phyloP scores from a whole-genome alignment of 2,113 vertebrate species.

The Herpetotheres cachinnans region DNA sequence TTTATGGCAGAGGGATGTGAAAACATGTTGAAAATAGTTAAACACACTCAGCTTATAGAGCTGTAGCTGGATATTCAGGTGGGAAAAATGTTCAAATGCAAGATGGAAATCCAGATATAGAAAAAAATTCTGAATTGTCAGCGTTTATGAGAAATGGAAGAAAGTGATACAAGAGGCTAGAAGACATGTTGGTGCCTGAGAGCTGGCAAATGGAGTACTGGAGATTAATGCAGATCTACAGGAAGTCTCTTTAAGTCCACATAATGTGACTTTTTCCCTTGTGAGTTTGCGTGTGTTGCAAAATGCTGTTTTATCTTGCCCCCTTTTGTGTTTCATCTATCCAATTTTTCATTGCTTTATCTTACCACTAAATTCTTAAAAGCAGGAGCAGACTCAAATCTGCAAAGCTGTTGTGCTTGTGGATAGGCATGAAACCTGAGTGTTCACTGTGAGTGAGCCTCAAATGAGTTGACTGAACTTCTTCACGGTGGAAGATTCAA shows the following conservation, averaged over 20 bases:
- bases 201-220: not conserved
- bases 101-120: not conserved
- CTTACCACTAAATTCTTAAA: not conserved
- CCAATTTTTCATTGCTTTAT: not conserved
- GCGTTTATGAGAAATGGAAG: not conserved
- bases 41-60: not conserved
- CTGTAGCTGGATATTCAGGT: not conserved
- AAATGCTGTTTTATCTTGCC: not conserved
- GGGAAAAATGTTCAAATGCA: not conserved
- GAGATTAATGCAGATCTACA: not conserved
- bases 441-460: not conserved
- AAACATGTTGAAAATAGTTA: not conserved
- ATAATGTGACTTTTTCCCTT: not conserved
- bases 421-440: not conserved
- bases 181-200: not conserved
- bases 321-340: not conserved
- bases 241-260: accelerated
- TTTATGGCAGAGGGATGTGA: not conserved
- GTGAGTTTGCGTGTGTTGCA: not conserved
- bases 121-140: not conserved
- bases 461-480: not conserved
- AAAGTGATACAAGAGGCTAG: not conserved
- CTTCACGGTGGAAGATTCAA: not conserved
- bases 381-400: not conserved
- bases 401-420: not conserved